Percentiles rank a stretch among this genome's conserved stretches.
phyloP scores from a whole-genome alignment of 2,888 invertebrate genomes.

The Azorinus chamasolen region DNA sequence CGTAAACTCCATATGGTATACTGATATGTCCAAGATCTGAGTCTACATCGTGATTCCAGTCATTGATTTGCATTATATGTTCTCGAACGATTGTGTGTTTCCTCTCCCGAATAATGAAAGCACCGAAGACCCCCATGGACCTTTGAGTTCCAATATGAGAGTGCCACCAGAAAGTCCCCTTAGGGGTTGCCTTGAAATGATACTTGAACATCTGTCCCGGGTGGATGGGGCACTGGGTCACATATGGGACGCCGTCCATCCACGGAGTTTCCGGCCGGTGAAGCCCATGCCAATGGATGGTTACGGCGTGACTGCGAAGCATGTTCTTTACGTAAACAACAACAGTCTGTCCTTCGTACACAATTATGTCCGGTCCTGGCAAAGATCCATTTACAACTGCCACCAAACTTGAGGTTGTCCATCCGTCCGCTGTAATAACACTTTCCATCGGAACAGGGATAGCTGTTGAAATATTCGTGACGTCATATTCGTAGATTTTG shows the following conservation, averaged over 20 bases:
- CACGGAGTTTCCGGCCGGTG: constrained; percentile 74
- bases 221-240: constrained; percentile 82
- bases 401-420: constrained; percentile 66
- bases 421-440: constrained; percentile 79
- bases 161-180: constrained; percentile 78
- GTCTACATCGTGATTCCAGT: constrained; percentile 75
- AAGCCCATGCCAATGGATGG: constrained; percentile 84
- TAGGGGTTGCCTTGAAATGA: constrained; percentile 70
- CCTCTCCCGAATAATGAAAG: constrained; percentile 74
- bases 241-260: constrained; percentile 79
- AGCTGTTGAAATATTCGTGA: constrained; percentile 54
- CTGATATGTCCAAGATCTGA: constrained; percentile 64
- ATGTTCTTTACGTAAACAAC: constrained; percentile 76
- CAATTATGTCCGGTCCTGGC: constrained; percentile 80
- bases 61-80: constrained; percentile 70
- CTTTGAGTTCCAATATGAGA: constrained; percentile 76
- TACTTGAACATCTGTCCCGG: constrained; percentile 81
- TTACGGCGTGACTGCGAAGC: constrained; percentile 66
- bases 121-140: constrained; percentile 78
- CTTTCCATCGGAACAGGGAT: constrained; percentile 64
- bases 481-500: constrained; percentile 71
- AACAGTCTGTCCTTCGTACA: constrained; percentile 77
- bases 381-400: constrained; percentile 76
- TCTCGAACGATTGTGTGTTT: constrained; percentile 42
- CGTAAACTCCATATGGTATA: constrained; percentile 66